These are phyloP conservation scores for Tichodroma muraria DNA, from an alignment of 2,113 vertebrate species.

Conservation along the genomic window DNA sequence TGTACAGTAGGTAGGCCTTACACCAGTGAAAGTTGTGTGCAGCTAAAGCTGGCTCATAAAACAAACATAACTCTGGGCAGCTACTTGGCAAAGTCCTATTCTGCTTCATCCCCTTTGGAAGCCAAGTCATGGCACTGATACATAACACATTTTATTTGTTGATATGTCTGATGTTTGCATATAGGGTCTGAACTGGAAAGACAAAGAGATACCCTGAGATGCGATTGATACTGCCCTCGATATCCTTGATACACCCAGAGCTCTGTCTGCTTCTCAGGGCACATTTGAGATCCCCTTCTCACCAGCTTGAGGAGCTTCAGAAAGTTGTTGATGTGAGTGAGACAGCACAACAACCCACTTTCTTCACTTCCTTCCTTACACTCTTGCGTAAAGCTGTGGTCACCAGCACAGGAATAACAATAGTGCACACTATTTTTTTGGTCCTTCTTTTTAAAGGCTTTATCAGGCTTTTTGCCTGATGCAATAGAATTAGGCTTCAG, in stretches of 20 bases:
- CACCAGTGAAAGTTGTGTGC: not conserved
- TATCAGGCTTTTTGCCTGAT: not conserved
- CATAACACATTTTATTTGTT: fast-evolving
- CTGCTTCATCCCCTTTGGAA: not conserved
- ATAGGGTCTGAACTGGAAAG: not conserved
- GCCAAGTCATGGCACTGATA: not conserved
- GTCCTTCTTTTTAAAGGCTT: not conserved
- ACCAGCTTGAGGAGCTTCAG: not conserved
- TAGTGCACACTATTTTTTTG: not conserved
- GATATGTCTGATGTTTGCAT: not conserved
- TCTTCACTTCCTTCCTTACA: slow-evolving; percentile 53
- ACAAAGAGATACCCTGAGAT: not conserved
- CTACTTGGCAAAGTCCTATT: not conserved
- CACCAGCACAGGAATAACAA: not conserved
- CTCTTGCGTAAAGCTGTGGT: not conserved
- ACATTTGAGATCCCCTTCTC: not conserved
- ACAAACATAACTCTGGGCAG: not conserved
- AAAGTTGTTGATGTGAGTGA: not conserved
- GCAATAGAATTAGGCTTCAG: not conserved
- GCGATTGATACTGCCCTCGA: not conserved
- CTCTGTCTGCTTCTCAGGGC: not conserved
- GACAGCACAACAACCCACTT: not conserved
- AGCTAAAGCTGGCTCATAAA: not conserved
- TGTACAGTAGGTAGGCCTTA: not conserved
- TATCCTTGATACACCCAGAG: not conserved